Conservation (phyloP, 2,113 vertebrate genomes). For the Scortum barcoo region DNA sequence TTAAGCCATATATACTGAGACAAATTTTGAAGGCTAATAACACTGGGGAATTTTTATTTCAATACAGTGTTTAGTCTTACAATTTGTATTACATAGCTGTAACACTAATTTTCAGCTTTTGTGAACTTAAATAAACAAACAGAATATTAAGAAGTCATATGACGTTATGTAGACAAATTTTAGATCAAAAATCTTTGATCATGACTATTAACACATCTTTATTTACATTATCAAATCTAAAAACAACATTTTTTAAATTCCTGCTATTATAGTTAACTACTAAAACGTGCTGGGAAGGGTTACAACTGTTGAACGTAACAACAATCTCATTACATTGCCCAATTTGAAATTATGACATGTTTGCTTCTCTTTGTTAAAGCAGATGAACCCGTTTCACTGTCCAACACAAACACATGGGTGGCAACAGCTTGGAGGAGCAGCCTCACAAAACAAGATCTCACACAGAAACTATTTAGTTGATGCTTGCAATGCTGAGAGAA, state of each 20-base stretch:
- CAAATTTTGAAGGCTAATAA: not conserved
- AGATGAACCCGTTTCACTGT: slow-evolving; percentile 58
- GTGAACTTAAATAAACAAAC: too few relatives aligned
- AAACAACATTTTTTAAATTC: too few relatives aligned
- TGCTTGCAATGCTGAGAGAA: not conserved
- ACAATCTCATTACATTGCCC: not conserved
- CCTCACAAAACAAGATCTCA: slow-evolving; percentile 50
- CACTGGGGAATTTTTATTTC: too few relatives aligned
- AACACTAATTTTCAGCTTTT: too few relatives aligned
- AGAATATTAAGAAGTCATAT: too few relatives aligned
- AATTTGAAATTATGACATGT: slow-evolving; percentile 11
- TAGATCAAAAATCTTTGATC: too few relatives aligned
- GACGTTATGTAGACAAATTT: too few relatives aligned
- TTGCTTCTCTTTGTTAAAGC: slow-evolving; percentile 21
- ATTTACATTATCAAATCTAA: too few relatives aligned
- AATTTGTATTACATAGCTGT: too few relatives aligned
- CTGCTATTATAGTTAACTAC: too few relatives aligned
- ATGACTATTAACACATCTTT: not conserved
- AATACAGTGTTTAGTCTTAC: too few relatives aligned
- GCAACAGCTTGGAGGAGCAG: slow-evolving; percentile 11
- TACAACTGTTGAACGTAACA: not conserved
- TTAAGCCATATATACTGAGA: not conserved
- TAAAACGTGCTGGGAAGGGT: not conserved
- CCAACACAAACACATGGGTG: slow-evolving; percentile 28
- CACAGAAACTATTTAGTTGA: slow-evolving; percentile 19